phyloP scores from a whole-genome alignment of 2,113 vertebrate species.

The Ramphastos sulfuratus region DNA sequence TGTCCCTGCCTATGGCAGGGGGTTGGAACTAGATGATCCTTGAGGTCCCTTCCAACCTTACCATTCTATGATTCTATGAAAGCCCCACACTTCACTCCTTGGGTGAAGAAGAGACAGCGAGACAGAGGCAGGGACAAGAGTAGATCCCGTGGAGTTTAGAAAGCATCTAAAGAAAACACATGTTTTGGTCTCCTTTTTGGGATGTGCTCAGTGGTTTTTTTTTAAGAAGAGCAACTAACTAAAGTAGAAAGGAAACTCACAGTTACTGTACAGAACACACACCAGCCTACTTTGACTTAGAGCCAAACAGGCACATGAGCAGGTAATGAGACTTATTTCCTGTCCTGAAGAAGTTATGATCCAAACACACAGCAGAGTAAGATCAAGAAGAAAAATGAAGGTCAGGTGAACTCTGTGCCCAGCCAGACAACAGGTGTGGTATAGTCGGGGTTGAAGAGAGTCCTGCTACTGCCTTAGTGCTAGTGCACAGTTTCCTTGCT shows the following conservation, averaged over 20 bases:
- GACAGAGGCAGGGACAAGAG: background rate
- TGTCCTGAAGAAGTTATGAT: background rate
- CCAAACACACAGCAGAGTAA: background rate
- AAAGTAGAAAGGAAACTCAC: background rate
- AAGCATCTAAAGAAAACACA: background rate
- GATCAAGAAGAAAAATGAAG: background rate
- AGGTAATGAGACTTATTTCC: background rate
- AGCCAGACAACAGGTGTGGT: rapidly evolving
- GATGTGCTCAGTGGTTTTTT: background rate
- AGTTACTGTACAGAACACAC: background rate
- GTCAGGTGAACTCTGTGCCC: background rate
- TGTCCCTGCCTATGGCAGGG: too few relatives aligned
- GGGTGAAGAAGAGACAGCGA: background rate
- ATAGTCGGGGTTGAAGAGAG: background rate
- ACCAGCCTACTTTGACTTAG: background rate
- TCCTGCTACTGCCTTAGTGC: background rate
- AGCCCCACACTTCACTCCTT: rapidly evolving
- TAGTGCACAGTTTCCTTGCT: background rate
- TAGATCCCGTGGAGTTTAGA: background rate
- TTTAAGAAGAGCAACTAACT: background rate
- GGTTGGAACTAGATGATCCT: too few relatives aligned
- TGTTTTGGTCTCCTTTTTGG: background rate
- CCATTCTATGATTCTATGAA: too few relatives aligned
- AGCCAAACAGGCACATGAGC: rapidly evolving
- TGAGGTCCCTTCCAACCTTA: too few relatives aligned